phyloP scores from a whole-genome alignment of 92 coral and sea anemone genomes.

The Porites divaricata region DNA sequence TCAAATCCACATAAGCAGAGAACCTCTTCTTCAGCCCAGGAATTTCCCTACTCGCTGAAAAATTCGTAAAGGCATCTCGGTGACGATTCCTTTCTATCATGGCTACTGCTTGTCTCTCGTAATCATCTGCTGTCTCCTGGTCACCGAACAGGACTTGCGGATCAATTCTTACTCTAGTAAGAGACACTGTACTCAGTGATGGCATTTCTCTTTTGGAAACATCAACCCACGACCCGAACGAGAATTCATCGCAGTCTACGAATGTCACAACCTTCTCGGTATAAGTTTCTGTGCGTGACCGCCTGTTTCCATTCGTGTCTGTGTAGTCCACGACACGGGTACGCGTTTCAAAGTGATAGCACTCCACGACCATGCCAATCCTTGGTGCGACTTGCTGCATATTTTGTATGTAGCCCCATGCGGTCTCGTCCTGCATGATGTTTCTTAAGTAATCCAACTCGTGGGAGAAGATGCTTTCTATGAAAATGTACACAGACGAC shows the following conservation, averaged over 20 bases:
- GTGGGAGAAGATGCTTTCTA: conserved; percentile 69
- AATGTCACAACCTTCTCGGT: conserved; percentile 57
- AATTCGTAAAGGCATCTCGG: conserved; percentile 55
- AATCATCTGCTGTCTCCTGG: conserved; percentile 61
- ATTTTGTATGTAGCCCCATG: conserved; percentile 58
- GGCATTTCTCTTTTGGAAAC: conserved; percentile 71
- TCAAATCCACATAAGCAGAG: conserved; percentile 59
- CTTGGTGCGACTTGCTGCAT: conserved; percentile 63
- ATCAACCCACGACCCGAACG: conserved; percentile 62
- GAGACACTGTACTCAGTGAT: conserved; percentile 32
- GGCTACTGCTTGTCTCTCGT: conserved; percentile 45
- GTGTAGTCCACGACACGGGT: conserved; percentile 61
- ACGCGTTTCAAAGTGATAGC: conserved; percentile 73
- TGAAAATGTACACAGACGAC: conserved; percentile 52
- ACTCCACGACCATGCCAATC: conserved; percentile 62
- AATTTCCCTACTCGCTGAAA: conserved; percentile 36
- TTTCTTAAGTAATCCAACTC: conserved; percentile 65
- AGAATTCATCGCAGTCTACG: conserved; percentile 43
- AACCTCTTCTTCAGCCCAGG: conserved; percentile 72
- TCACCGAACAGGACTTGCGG: conserved; percentile 63
- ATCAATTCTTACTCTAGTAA: conserved; percentile 75
- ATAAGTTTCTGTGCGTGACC: conserved; percentile 73
- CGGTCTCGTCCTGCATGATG: conserved; percentile 72
- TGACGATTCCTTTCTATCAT: conserved; percentile 49
- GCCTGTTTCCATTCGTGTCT: conserved; percentile 61